Base-by-base conservation (phyloP, 2,888 invertebrate genomes). In the Lycocerus yunnanus region DNA sequence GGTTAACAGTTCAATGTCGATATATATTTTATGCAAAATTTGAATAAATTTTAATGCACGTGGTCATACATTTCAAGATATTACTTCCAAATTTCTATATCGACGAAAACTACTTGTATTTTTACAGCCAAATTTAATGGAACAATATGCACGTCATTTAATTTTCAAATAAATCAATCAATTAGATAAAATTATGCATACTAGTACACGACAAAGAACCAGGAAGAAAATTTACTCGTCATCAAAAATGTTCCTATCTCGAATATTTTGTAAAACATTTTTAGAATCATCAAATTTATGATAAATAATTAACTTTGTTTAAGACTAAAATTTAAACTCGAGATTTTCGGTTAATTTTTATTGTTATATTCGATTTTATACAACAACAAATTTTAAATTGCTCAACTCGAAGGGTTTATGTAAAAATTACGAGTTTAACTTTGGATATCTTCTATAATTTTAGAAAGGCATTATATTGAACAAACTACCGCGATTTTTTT, bases 1-100 rank as follows among this genome's bases (percentile, higher is more conserved):
- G 73, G 73, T 73, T 73, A 68, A 59, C 65, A 73, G 73, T 69
- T 73, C 73, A 73, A 73, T 73, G 73, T 69, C 73, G 27, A n/a
- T 59, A 69, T 69, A 58, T 58, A 70, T 63, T 70, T 70, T 70
- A 43, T 58, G 69, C 43, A 65, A 70, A 70, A 68, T 60, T 68
- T 60, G 18, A 66, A 61, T 63, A 18, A 63, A 63, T 16, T 10
- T n/a, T 18, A 63, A n/a, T 63, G 61, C 61, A 63, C 61, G 61
- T 63, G 61, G 61, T 20, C 61, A 18, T 18, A 63, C 9, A n/a
- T 63, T 63, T 63, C 15, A 20, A 8, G 61, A 63, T 63, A 43
- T 43, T 43, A 6, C 27, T 43, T 43, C 27, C 27, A 43, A 43
- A 43, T 43, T 43, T 43, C 43, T n/a, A n/a, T n/a, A n/a, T 43